Percentiles rank a stretch among this genome's conserved stretches.
Evolutionary conservation across 2,797 vertebrate genomes (phyloP).

Genomic region (Allobates femoralis): DNA sequence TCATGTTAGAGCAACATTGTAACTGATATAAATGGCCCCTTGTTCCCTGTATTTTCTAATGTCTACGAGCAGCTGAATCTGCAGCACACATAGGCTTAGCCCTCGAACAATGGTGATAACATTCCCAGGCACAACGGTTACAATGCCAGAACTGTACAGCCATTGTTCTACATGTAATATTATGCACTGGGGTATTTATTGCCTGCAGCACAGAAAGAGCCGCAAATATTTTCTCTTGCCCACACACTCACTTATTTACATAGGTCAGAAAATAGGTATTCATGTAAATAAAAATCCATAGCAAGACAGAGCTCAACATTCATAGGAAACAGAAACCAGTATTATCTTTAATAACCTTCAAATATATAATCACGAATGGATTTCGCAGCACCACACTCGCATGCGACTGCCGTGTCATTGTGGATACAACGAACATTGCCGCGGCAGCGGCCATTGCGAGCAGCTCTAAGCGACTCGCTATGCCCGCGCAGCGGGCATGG

Average conservation of each 20-base stretch:
- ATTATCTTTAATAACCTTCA: not conserved
- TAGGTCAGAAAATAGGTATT: constrained; percentile 50
- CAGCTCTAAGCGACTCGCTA: no score
- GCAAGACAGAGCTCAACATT: not conserved
- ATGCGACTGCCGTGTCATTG: no score
- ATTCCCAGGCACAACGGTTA: constrained; percentile 58
- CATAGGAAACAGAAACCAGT: not conserved
- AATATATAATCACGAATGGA: no score
- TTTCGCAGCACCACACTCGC: no score
- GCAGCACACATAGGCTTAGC: constrained; percentile 32
- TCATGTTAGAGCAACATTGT: constrained; percentile 53
- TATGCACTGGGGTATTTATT: constrained; percentile 55
- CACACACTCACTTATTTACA: constrained; percentile 50
- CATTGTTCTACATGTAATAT: constrained; percentile 45
- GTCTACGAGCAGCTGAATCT: constrained; percentile 48
- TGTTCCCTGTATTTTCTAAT: constrained; percentile 38
- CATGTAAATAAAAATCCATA: constrained; percentile 16
- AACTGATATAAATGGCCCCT: constrained; percentile 49
- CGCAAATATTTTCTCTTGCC: constrained; percentile 54
- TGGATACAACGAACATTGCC: no score
- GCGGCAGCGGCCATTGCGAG: no score
- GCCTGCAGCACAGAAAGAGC: constrained; percentile 17
- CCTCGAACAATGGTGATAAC: constrained; percentile 53
- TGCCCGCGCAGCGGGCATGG: no score
- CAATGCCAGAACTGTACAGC: constrained; percentile 37